These are phyloP conservation scores for Channa maculata DNA, from an alignment of 2,113 vertebrate species.

Conservation along the genomic window DNA sequence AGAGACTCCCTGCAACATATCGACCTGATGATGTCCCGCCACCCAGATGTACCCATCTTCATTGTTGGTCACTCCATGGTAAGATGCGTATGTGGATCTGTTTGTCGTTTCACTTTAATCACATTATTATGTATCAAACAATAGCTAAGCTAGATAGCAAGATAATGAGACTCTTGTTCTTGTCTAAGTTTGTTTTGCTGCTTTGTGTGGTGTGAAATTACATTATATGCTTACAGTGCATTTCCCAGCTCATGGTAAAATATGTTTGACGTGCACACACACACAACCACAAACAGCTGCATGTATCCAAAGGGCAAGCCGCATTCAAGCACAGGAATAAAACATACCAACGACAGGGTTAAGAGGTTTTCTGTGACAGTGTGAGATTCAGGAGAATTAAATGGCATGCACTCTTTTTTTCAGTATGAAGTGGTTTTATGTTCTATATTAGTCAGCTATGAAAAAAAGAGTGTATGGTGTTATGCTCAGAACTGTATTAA, in stretches of 20 bases:
- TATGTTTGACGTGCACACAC: not conserved
- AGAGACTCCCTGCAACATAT: slow-evolving; percentile 93
- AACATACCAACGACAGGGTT: not conserved
- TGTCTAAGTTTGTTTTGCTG: not conserved
- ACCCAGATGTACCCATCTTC: slow-evolving; percentile 90
- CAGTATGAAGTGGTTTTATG: slow-evolving; percentile 1
- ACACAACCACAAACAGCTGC: slow-evolving; percentile 14
- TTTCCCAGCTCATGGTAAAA: slow-evolving; percentile 11
- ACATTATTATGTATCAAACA: not conserved
- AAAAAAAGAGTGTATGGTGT: not conserved
- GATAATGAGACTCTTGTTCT: not conserved
- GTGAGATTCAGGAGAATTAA: slow-evolving; percentile 6
- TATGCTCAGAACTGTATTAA: slow-evolving; percentile 7
- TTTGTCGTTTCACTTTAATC: slow-evolving; percentile 13
- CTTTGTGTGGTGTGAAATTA: slow-evolving; percentile 14
- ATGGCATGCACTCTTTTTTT: not conserved
- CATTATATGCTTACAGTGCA: not conserved
- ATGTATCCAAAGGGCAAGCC: slow-evolving; percentile 6
- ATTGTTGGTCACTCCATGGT: slow-evolving; percentile 98
- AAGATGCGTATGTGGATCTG: slow-evolving; percentile 39
- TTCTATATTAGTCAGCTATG: not conserved
- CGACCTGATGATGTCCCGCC: slow-evolving; percentile 87
- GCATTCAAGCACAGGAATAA: not conserved
- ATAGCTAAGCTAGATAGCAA: not conserved
- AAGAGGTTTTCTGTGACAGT: slow-evolving; percentile 12